Base-by-base conservation (phyloP, 2,888 invertebrate genomes). In the Idaea dimidiata region DNA sequence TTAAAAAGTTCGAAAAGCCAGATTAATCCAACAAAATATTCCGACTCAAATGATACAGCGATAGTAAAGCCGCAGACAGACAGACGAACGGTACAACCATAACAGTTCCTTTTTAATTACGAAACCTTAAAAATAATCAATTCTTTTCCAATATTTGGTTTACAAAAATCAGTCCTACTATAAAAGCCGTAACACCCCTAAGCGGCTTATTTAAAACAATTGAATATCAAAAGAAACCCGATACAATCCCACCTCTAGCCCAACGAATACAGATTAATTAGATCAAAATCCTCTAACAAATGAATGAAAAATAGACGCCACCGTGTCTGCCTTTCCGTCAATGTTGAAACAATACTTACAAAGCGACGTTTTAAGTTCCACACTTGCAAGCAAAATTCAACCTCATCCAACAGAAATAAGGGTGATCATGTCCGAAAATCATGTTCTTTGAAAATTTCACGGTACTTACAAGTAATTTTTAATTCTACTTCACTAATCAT, bases 251-350 rank as follows among this genome's bases (percentile, higher is more conserved):
- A 43, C 55, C 43, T 62, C 62, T 62, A 57, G 54, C 59, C 54
- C 18, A 43, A 56, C 56, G 56, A 65, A 62, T 64, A 64, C 62
- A 67, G 67, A 72, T 72, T 72, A 64, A 74, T 76, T 70, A 68
- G 69, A 75, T 70, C 61, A 77, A 76, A 73, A 43, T 72, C 71
- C 68, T 74, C 66, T 72, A 72, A 79, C 80, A 80, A 84, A 81
- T 81, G 76, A 83, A 81, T 79, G 77, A 76, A 75, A 75, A 78
- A 81, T 80, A 77, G 84, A 81, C 83, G 86, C 86, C 87, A 71
- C 74, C 78, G 76, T 81, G 87, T 87, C 87, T 88, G 74, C 76
- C 74, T 77, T 81, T 81, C 81, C 83, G 80, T 84, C 85, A 82
- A 81, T 84, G 83, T 80, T 83, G 78, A 81, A 82, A 86, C 84